Evolutionary conservation across 2,113 vertebrate species (phyloP).

Genomic region (Oenanthe oenanthe): DNA sequence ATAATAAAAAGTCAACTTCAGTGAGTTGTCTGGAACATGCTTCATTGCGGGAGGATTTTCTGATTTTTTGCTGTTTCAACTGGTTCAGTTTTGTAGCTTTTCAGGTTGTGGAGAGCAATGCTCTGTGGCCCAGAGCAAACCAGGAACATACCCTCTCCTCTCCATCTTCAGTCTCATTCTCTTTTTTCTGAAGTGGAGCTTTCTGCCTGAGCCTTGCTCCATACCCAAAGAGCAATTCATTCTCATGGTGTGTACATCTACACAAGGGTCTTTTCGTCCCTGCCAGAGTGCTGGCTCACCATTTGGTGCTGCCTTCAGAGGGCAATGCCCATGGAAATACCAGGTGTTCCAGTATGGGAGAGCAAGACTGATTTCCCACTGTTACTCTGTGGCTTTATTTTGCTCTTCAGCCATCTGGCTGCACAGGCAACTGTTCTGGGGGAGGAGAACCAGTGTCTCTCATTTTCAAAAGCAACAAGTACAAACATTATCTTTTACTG

Average conservation of each 20-base stretch:
- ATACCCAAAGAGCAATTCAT: not conserved
- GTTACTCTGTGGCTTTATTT: conserved; percentile 28
- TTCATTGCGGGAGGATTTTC: not conserved
- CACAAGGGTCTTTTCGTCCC: not conserved
- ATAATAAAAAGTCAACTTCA: not conserved
- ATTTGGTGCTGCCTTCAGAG: conserved; percentile 22
- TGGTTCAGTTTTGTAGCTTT: not conserved
- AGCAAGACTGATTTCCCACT: not conserved
- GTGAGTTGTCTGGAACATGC: not conserved
- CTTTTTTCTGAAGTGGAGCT: not conserved
- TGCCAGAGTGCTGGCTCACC: not conserved
- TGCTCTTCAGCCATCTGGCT: not conserved
- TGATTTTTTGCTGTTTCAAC: not conserved
- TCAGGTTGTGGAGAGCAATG: not conserved
- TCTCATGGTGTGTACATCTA: not conserved
- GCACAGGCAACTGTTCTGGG: not conserved
- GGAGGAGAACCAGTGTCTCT: not conserved
- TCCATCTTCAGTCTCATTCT: not conserved
- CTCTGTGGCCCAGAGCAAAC: not conserved
- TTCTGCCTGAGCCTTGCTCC: not conserved
- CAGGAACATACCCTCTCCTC: not conserved
- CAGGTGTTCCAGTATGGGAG: not conserved
- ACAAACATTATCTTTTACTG: not conserved
- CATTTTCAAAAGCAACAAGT: not conserved
- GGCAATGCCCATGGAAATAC: not conserved